Percentiles rank a stretch among this genome's conserved stretches.
phyloP scores from a whole-genome alignment of 2,797 vertebrate genomes.

The Clarias fuscus region DNA sequence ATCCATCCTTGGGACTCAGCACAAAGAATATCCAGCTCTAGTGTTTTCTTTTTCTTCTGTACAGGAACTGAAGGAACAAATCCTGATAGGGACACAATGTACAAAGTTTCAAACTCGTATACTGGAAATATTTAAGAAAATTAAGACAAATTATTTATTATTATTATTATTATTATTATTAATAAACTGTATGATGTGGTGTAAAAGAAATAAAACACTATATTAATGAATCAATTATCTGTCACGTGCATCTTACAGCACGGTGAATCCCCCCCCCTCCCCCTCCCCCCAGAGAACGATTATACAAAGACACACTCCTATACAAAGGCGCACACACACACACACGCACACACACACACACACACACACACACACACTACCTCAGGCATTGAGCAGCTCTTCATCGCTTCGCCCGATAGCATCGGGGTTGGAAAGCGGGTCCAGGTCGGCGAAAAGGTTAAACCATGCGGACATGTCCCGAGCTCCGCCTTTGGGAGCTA shows the following conservation, averaged over 20 bases:
- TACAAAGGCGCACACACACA: background rate
- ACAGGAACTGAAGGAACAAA: constrained; percentile 11
- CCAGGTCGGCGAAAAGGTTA: constrained; percentile 79
- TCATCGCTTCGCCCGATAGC: constrained; percentile 78
- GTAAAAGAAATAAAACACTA: no score
- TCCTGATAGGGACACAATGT: background rate
- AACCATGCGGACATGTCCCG: constrained; percentile 82
- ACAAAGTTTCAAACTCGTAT: background rate
- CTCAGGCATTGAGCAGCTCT: constrained; percentile 79
- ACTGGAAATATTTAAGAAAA: background rate
- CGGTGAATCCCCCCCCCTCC: no score
- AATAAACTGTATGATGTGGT: no score
- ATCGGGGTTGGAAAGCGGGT: constrained; percentile 82
- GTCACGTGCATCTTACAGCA: no score
- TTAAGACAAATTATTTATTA: background rate
- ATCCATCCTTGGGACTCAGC: constrained; percentile 45
- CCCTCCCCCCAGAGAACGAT: no score
- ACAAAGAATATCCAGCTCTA: constrained; percentile 32
- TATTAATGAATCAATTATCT: no score
- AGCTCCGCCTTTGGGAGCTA: constrained; percentile 61
- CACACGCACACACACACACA: background rate
- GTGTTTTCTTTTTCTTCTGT: background rate
- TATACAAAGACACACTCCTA: no score
- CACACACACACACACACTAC: constrained; percentile 15
- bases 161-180: no score